phyloP scores from a whole-genome alignment of 2,888 invertebrate species.

The Chrysina gloriosa region DNA sequence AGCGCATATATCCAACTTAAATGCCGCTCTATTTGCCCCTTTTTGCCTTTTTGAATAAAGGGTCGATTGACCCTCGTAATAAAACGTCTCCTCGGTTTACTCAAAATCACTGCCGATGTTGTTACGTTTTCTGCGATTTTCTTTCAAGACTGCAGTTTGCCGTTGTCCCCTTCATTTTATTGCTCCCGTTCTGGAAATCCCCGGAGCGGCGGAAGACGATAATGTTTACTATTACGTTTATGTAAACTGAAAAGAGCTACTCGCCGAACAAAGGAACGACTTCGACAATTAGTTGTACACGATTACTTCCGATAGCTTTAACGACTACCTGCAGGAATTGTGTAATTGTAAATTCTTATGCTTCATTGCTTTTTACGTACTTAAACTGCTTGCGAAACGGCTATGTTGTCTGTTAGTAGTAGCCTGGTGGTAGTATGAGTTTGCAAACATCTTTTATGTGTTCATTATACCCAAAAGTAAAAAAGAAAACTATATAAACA shows the following conservation, averaged over 20 bases:
- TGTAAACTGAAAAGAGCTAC: slow-evolving; percentile 27
- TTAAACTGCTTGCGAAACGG: no score
- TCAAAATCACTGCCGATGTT: slow-evolving; percentile 43
- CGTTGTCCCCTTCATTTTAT: slow-evolving; percentile 22
- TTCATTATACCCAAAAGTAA: no score
- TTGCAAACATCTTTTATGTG: no score
- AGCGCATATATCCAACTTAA: slow-evolving; percentile 27
- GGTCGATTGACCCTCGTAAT: slow-evolving; percentile 41
- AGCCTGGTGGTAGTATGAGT: no score
- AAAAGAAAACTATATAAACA: no score
- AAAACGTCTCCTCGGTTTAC: slow-evolving; percentile 40
- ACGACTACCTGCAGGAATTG: slow-evolving; percentile 30
- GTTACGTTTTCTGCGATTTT: slow-evolving; percentile 35
- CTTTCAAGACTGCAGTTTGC: slow-evolving; percentile 23
- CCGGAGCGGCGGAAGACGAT: slow-evolving; percentile 14
- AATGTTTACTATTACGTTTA: slow-evolving; percentile 36
- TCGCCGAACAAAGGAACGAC: slow-evolving; percentile 15
- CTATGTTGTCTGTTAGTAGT: no score
- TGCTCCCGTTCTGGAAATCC: slow-evolving; percentile 7
- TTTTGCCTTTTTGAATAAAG: slow-evolving; percentile 35
- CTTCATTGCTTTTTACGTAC: no score
- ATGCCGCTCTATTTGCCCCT: slow-evolving; percentile 36
- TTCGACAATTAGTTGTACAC: slow-evolving; percentile 23
- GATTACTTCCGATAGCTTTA: slow-evolving; percentile 26
- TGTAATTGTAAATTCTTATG: no score